Base-by-base conservation (phyloP, 2,888 invertebrate species). In the Limnephilus lunatus region DNA sequence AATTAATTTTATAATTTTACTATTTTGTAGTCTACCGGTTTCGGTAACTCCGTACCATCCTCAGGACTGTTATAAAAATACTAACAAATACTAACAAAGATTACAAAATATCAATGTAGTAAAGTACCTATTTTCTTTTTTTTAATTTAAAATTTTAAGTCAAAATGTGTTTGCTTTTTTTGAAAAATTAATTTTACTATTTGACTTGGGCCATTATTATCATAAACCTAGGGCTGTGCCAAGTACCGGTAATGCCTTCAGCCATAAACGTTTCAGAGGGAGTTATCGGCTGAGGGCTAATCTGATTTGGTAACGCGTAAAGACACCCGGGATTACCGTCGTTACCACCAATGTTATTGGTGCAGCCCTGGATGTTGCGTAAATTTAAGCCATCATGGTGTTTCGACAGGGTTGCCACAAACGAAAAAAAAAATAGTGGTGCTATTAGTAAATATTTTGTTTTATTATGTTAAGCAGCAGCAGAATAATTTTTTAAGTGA, bases 251-350 rank as follows among this genome's bases (percentile, higher is more conserved):
- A 68, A 68, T 68, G 68, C 68, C 68, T 68, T 68, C 25, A 68
- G 68, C 68, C 68, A 68, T 68, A 68, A 68, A 68, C 68, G 68
- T 25, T 68, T 68, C 68, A 25, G 68, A 7, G 68, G 68, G 68
- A 68, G 68, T 68, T 68, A 68, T 68, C 68, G 68, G n/a, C 68
- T 68, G 68, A 68, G 68, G 68, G 68, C 68, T 68, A 68, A 68
- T 68, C 68, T 68, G 68, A 68, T 68, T 68, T 25, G 68, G 68
- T 68, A 68, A 68, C 68, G 68, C 68, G 68, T 68, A 25, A 68
- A 68, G 68, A 68, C 68, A 68, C 68, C 68, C 68, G 68, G 68
- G 68, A 7, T 68, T 68, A 68, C 68, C 68, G 68, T n/a, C 25
- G 7, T 25, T 9, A 68, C 68, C 68, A 9, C 9, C 68, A 9